Evolutionary conservation across 2,888 invertebrate genomes (phyloP).

Genomic region (Orgyia antiqua): DNA sequence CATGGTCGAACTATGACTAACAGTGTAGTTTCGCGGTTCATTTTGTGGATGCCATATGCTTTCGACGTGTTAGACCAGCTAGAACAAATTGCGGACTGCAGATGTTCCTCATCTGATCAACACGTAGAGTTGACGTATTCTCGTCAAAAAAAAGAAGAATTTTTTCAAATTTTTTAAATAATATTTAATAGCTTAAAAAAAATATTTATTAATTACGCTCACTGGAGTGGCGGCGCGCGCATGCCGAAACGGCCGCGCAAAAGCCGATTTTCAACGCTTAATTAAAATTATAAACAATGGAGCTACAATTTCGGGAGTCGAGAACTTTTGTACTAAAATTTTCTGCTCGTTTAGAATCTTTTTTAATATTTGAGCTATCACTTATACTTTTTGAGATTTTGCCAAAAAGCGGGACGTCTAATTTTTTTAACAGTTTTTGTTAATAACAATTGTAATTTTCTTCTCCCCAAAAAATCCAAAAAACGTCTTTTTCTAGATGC

Average conservation of each 20-base stretch:
- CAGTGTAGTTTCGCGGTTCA: background rate
- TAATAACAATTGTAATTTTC: no score
- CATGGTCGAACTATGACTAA: background rate
- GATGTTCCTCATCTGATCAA: background rate
- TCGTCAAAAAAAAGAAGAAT: background rate
- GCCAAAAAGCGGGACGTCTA: no score
- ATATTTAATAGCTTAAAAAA: no score
- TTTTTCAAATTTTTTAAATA: no score
- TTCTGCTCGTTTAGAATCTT: no score
- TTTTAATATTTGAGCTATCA: no score
- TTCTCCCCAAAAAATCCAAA: no score
- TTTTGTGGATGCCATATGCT: background rate
- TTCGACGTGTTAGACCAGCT: background rate
- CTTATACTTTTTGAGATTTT: no score
- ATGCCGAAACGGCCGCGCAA: conserved; percentile 1
- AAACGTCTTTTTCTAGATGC: no score
- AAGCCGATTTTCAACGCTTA: conserved; percentile 1
- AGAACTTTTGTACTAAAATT: no score
- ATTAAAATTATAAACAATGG: background rate
- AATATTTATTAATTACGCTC: background rate
- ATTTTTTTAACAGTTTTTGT: no score
- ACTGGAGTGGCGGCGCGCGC: conserved; percentile 1
- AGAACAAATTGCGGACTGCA: background rate
- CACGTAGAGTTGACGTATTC: background rate
- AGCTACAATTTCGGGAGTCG: background rate